Evolutionary conservation across 2,797 vertebrate species (phyloP), one percentile per base, ranked within the genome.

Genomic region (Amphiprion clarkii): DNA sequence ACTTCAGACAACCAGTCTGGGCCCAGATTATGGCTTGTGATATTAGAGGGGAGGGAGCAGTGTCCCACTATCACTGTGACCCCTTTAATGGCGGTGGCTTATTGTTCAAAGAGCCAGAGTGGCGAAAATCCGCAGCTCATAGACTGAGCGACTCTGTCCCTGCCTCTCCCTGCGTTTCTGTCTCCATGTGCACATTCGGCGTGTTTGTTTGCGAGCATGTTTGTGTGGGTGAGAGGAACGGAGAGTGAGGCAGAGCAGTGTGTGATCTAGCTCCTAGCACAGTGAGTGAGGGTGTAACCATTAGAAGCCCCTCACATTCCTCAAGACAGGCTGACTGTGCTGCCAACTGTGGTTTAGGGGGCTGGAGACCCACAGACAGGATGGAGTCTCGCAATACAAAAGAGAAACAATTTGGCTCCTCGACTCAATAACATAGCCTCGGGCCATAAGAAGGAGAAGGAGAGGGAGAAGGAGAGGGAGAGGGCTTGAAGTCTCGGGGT

Each of bases 321-420:
- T 92, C 85, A 89, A 93, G 90, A 93, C 91, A 89, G 88, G 90
- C 91, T 88, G 92, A 93, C 92, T 93, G 85, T 79, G 87, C 92
- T 94, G 94, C 92, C 93, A 94, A 92, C 90, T 93, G 94, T 95
- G 94, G 95, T 95, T 94, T 95, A 94, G 92, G 92, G 91, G 92
- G 89, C 93, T 93, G 90, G 91, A 94, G 94, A 95, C 94, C 94
- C 94, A 94, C 94, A 95, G 95, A 95, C 95, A 95, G 94, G 93
- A 94, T 93, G 95, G 95, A 95, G 95, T 95, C 95, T 94, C 79
- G 89, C 92, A 94, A 93, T 94, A 94, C 92, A 94, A 94, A 94
- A 94, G 92, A 94, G 92, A 94, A 95, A 94, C 92, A 94, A 95
- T 94, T 94, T 94, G 93, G 92, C 91, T 92, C 90, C 92, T 91